Evolutionary conservation across 2,888 invertebrate species (phyloP).

Genomic region (Gastrophysa polygoni): DNA sequence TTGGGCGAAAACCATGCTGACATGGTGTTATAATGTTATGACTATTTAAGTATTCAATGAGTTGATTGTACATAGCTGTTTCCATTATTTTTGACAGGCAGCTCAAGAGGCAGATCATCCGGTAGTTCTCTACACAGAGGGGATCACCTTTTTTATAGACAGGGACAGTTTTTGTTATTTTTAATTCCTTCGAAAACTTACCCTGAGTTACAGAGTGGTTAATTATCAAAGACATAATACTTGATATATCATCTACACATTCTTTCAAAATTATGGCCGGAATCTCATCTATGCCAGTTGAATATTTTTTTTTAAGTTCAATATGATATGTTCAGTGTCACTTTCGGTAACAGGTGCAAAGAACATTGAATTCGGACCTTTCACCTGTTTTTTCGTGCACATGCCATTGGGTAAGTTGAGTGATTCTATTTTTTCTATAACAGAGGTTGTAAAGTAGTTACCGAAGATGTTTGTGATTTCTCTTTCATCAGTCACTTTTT

Average conservation of each 20-base stretch:
- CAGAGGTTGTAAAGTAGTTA: neutral
- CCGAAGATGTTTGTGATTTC: constrained; percentile 1
- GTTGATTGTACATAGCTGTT: constrained; percentile 11
- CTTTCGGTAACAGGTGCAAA: neutral
- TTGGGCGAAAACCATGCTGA: neutral
- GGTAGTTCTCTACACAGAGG: constrained; percentile 8
- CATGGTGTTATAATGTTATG: neutral
- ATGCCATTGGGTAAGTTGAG: neutral
- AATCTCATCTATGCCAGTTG: constrained; percentile 6
- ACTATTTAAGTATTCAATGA: constrained; percentile 3
- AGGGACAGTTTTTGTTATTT: constrained; percentile 9
- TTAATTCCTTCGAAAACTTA: constrained; percentile 3
- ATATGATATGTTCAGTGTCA: constrained; percentile 3
- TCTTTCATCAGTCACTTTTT: neutral
- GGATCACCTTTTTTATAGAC: constrained; percentile 1
- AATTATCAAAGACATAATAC: neutral
- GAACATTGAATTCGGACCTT: neutral
- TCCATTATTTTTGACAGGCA: constrained; percentile 12
- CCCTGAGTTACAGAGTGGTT: constrained; percentile 1
- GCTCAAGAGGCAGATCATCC: constrained; percentile 13
- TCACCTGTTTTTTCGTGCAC: neutral
- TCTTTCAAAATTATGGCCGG: constrained; percentile 1
- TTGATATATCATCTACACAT: neutral
- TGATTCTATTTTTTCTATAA: neutral
- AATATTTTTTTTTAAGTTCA: too few relatives aligned